These are phyloP conservation scores for Paraplagusia blochii DNA, from an alignment of 2,113 vertebrate genomes.

Conservation along the genomic window DNA sequence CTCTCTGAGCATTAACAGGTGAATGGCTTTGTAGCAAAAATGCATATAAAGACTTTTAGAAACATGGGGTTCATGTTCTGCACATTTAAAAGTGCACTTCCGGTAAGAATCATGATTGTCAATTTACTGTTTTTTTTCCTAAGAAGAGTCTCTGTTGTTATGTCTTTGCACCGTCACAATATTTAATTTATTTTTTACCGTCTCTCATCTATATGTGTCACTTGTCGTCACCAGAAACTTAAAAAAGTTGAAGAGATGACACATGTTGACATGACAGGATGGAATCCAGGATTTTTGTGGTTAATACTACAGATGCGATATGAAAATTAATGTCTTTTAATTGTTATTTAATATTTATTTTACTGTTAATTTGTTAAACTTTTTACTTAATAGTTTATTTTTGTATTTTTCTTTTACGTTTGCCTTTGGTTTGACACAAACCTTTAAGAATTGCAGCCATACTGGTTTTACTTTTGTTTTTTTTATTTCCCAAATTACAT, in stretches of 20 bases:
- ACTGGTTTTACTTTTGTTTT: background rate
- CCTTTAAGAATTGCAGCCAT: no score
- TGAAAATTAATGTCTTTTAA: slow-evolving; percentile 22
- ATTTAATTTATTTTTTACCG: slow-evolving; percentile 15
- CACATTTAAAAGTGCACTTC: slow-evolving; percentile 70
- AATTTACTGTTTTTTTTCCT: slow-evolving; percentile 37
- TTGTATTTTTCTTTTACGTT: slow-evolving; percentile 45
- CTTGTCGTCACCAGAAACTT: slow-evolving; percentile 26
- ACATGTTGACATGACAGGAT: slow-evolving; percentile 14
- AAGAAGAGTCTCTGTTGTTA: slow-evolving; percentile 13
- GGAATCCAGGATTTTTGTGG: slow-evolving; percentile 12
- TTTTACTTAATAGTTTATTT: slow-evolving; percentile 50
- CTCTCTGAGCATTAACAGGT: background rate
- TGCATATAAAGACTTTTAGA: slow-evolving; percentile 9
- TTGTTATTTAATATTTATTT: slow-evolving; percentile 35
- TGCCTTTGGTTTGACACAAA: slow-evolving; percentile 48
- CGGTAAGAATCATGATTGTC: slow-evolving; percentile 71
- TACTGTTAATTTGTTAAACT: slow-evolving; percentile 29
- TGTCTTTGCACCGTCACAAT: slow-evolving; percentile 11
- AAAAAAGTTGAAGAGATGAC: slow-evolving; percentile 36
- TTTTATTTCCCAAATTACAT: background rate
- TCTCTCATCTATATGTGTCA: slow-evolving; percentile 24
- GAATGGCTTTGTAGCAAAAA: slow-evolving; percentile 7
- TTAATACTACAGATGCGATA: slow-evolving; percentile 51
- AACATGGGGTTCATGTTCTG: slow-evolving; percentile 54